Conservation (phyloP, 2,797 vertebrate species). For the Prunella strophiata region DNA sequence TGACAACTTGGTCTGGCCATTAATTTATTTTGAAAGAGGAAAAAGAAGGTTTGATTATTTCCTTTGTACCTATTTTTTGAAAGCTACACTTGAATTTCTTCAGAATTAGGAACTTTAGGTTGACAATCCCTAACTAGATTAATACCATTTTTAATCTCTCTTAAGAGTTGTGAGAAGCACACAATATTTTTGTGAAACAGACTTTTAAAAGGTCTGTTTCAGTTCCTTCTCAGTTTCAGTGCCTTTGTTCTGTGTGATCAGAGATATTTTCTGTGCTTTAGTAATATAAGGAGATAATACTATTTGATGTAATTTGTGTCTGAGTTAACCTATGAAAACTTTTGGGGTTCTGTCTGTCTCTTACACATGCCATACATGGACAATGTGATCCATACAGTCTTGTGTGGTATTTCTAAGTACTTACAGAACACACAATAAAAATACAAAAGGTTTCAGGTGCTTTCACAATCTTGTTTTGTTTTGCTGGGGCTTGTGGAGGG, state of each 20-base stretch:
- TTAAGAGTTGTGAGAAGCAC: not conserved
- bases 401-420: not conserved
- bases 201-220: not conserved
- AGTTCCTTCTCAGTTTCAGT: not conserved
- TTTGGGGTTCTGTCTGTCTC: not conserved
- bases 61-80: not conserved
- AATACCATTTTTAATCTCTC: not conserved
- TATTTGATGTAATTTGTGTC: not conserved
- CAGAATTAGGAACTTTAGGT: not conserved
- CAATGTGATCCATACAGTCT: not conserved
- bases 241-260: not conserved
- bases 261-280: not conserved
- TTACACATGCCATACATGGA: not conserved
- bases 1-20: conserved; percentile 74
- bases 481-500: not conserved
- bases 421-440: not conserved
- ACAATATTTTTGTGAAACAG: not conserved
- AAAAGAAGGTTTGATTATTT: not conserved
- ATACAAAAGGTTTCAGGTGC: not conserved
- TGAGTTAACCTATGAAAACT: not conserved
- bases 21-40: not conserved
- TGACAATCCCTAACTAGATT: not conserved
- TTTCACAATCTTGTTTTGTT: not conserved
- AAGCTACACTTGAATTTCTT: not conserved
- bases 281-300: not conserved